These are phyloP conservation scores for Fratercula arctica DNA, from an alignment of 2,797 vertebrate species.

Conservation along the genomic window DNA sequence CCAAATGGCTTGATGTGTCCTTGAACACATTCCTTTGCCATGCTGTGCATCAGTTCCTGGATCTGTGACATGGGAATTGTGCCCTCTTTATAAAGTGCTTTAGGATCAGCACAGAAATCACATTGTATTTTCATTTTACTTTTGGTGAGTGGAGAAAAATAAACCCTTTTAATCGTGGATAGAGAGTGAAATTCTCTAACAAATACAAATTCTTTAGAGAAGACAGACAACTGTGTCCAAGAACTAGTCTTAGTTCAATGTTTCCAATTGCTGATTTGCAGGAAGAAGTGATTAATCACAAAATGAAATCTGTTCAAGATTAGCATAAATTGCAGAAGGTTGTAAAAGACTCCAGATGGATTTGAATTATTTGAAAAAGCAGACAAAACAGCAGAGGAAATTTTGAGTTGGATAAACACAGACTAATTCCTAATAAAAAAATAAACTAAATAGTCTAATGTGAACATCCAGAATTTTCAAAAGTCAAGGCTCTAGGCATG, in stretches of 20 bases:
- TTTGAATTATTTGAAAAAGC: not conserved
- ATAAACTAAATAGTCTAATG: not conserved
- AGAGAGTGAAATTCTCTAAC: not conserved
- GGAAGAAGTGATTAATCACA: constrained; percentile 23
- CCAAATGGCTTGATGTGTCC: not conserved
- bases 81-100: not conserved
- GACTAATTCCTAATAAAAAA: not conserved
- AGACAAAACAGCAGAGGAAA: not conserved
- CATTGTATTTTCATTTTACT: not conserved
- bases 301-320: constrained; percentile 22
- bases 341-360: constrained; percentile 21
- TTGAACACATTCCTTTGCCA: not conserved
- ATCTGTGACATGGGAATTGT: not conserved
- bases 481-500: not conserved
- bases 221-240: not conserved
- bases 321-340: constrained; percentile 32
- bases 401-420: not conserved
- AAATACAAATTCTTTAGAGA: not conserved
- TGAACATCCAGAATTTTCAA: not conserved
- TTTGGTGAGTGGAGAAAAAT: not conserved
- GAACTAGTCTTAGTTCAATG: not conserved
- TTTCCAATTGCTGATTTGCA: constrained; percentile 1
- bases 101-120: not conserved
- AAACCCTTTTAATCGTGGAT: not conserved
- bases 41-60: not conserved